Evolutionary conservation across 1,140 invertebrate genomes (phyloP), one percentile per base, ranked within the genome.

Genomic region (Procambarus clarkii): DNA sequence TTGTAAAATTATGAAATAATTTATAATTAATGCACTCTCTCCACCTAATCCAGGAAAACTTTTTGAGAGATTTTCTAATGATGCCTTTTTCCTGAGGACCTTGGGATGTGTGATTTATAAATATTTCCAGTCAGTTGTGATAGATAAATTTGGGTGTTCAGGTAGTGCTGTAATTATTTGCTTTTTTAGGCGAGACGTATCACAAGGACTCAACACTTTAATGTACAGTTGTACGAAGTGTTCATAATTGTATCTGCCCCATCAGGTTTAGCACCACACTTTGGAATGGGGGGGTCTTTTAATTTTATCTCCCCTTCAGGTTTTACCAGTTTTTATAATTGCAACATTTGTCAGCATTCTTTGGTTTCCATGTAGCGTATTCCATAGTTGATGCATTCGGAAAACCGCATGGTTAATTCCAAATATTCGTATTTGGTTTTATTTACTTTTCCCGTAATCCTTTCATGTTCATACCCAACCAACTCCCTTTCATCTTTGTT

Each of bases 31-130:
- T 86, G 83, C 83, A 86, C 77, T 91, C 82, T 91, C 89, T 91
- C 89, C 83, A 91, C 84, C 77, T 85, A 91, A 91, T 91, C 89
- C 89, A 91, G 89, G 89, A 91, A 85, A 77, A 54, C 76, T 77
- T 86, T 34, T 86, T 85, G 89, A 85, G 83, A 91, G 83, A 91
- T 85, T 85, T 80, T 74, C 58, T 86, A 48, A 79, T 78, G 74
- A 21, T 48, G 60, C 34, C 79, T 54, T 81, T 54, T 21, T 21
- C 60, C 60, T 54, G 54, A 81, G 13, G 24, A 81, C 7, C 46
- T 54, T 74, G n/a, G n/a, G 69, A 74, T 74, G 24, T 74, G 8
- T 69, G 18, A 18, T 48, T 34, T 34, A 54, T 82, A 54, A n/a
- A 58, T 82, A 60, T 80, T 50, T 58, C 18, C 45, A 50, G 50